Percentiles rank a stretch among this genome's conserved stretches.
phyloP scores from a whole-genome alignment of 2,113 vertebrate species.

The Cercopithecus mona region DNA sequence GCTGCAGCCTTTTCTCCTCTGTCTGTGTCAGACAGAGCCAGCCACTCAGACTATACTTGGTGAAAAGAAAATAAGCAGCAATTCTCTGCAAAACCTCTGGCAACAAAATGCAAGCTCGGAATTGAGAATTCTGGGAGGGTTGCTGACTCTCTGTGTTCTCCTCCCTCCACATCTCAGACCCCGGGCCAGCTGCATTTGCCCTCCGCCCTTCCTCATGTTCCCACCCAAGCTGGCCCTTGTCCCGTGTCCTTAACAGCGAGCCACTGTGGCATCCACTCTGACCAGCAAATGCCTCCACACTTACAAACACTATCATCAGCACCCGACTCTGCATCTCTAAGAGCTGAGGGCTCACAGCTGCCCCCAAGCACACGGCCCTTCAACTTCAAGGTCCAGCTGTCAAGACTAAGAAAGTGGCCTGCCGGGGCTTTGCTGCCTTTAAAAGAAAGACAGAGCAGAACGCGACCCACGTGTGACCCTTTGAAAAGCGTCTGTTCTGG shows the following conservation, averaged over 20 bases:
- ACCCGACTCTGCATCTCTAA: too few species aligned
- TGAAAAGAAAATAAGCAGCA: neutral
- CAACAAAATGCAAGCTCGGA: neutral
- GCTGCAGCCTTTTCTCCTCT: too few species aligned
- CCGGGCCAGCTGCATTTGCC: neutral
- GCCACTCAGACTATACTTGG: neutral
- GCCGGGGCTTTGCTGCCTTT: neutral
- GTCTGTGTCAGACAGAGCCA: accelerated
- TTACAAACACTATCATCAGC: too few species aligned
- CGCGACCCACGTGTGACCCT: accelerated
- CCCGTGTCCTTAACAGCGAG: too few species aligned
- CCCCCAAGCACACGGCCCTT: accelerated
- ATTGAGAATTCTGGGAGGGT: neutral
- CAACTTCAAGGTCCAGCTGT: neutral
- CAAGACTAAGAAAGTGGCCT: accelerated
- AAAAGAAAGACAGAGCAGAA: neutral
- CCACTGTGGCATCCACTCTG: neutral
- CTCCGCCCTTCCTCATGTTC: accelerated
- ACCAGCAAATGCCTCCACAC: too few species aligned
- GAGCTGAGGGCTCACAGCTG: neutral
- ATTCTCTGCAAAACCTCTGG: neutral
- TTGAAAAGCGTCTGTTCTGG: neutral
- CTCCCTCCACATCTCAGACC: accelerated
- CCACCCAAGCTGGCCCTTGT: neutral
- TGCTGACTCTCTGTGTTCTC: accelerated